A percentile compares a stretch with the other conserved stretches of the same genome.
Evolutionary conservation across 2,113 vertebrate genomes (phyloP).

Genomic region (Toxotes chatareus): DNA sequence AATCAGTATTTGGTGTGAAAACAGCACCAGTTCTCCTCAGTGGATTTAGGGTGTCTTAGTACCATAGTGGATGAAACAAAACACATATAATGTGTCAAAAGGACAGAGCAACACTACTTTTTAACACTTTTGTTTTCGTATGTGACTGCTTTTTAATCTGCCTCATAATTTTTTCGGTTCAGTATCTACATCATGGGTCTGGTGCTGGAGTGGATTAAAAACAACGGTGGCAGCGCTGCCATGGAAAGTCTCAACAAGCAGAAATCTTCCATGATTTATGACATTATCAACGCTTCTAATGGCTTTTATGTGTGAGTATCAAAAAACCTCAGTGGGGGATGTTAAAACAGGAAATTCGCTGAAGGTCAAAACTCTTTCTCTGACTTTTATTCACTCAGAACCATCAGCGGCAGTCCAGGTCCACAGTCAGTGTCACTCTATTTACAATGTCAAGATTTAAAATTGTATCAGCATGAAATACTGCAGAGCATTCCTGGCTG

Average conservation of each 20-base stretch:
- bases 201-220: conserved; percentile 97
- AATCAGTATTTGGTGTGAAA: too few relatives aligned
- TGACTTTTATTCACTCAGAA: neutral
- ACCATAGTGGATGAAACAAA: too few relatives aligned
- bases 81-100: too few relatives aligned
- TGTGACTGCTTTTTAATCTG: neutral
- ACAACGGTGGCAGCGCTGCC: conserved; percentile 87
- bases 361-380: neutral
- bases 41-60: too few relatives aligned
- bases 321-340: neutral
- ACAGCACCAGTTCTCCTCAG: too few relatives aligned
- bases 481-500: too few relatives aligned
- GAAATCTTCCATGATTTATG: conserved; percentile 92
- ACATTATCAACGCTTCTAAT: conserved; percentile 90
- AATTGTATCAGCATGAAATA: too few relatives aligned
- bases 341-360: neutral
- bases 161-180: neutral
- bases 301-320: conserved; percentile 93
- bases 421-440: too few relatives aligned
- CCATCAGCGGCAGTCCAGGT: neutral
- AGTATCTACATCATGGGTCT: conserved; percentile 95
- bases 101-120: too few relatives aligned
- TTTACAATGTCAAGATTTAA: too few relatives aligned
- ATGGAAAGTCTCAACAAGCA: conserved; percentile 90
- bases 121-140: neutral